Conservation (phyloP, 2,797 vertebrate species). For the Coregonus sp. region DNA sequence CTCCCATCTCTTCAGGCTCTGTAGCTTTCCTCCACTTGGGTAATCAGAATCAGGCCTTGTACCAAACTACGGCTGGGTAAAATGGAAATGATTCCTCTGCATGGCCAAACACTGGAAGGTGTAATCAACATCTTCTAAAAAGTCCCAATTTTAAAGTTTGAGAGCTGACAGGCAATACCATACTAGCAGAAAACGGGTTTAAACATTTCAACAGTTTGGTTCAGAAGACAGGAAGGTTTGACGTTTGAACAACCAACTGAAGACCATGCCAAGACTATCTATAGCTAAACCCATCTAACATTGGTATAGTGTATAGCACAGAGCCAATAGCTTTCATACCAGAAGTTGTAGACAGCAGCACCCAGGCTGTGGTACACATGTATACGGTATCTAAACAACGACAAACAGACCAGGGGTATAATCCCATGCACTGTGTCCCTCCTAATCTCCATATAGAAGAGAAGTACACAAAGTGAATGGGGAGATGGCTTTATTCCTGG, state of each 20-base stretch:
- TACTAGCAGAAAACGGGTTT: no score
- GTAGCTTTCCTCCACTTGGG: slow-evolving; percentile 2
- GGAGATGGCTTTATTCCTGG: slow-evolving; percentile 54
- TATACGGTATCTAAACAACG: slow-evolving; percentile 30
- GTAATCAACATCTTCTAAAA: background rate
- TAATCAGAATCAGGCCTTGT: slow-evolving; percentile 15
- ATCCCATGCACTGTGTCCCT: slow-evolving; percentile 41
- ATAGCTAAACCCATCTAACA: no score
- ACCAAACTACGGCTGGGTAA: slow-evolving; percentile 2
- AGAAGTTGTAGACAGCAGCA: slow-evolving; percentile 21
- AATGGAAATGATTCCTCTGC: background rate
- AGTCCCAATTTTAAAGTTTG: slow-evolving; percentile 11
- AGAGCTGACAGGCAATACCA: background rate
- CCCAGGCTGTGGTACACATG: background rate
- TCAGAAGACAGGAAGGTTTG: background rate
- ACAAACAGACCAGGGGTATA: slow-evolving; percentile 30
- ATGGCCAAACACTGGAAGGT: slow-evolving; percentile 9
- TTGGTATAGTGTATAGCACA: no score
- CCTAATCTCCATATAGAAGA: slow-evolving; percentile 61
- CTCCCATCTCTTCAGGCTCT: slow-evolving; percentile 17
- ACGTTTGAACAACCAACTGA: background rate
- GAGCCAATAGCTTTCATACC: background rate
- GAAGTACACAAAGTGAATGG: slow-evolving; percentile 50
- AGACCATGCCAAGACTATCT: background rate
- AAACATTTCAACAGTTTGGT: background rate